These are phyloP conservation scores for Drosophila fulvimacula DNA, from an alignment of 2,888 invertebrate species.

Conservation along the genomic window DNA sequence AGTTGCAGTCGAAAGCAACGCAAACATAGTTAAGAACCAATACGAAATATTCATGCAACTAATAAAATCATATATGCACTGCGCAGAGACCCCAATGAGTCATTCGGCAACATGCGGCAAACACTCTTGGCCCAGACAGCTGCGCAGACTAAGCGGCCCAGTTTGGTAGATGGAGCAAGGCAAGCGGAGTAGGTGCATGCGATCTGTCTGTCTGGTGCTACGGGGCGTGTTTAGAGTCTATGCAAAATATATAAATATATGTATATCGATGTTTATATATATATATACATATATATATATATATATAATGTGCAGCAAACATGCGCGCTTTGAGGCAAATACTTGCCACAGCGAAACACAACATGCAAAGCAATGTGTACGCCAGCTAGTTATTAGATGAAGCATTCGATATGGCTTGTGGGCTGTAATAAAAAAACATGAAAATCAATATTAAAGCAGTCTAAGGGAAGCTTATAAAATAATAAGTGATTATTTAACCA, in stretches of 20 bases:
- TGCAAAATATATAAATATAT: constrained; percentile 22
- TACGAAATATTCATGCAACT: constrained; percentile 49
- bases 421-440: background rate
- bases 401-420: constrained; percentile 15
- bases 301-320: constrained; percentile 59
- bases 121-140: constrained; percentile 69
- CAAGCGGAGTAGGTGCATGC: constrained; percentile 23
- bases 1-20: constrained; percentile 44
- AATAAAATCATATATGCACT: constrained; percentile 82
- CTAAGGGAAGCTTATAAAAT: background rate
- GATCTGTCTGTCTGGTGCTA: constrained; percentile 72
- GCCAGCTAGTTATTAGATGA: constrained; percentile 8
- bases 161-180: constrained; percentile 23
- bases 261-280: background rate
- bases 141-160: constrained; percentile 70
- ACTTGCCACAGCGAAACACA: constrained; percentile 29
- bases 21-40: constrained; percentile 36
- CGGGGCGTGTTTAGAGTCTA: constrained; percentile 62
- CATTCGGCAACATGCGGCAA: constrained; percentile 38
- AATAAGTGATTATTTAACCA: background rate
- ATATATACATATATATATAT: background rate
- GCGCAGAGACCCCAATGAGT: constrained; percentile 69
- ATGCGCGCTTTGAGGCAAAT: constrained; percentile 71
- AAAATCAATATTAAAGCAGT: background rate
- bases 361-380: constrained; percentile 57